phyloP scores from a whole-genome alignment of 2,888 invertebrate species.

The Sepiola atlantica region DNA sequence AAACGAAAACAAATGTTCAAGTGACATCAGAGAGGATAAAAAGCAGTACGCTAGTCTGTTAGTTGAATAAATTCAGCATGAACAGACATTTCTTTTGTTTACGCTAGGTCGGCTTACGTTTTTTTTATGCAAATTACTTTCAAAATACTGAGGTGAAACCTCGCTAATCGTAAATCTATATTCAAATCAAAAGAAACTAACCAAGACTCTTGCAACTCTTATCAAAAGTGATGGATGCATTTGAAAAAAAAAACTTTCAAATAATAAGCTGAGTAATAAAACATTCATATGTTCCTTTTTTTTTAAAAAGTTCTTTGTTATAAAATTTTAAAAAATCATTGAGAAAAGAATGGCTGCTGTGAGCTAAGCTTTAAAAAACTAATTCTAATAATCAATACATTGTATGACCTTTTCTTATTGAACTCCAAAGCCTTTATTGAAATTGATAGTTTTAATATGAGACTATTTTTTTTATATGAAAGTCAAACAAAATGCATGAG shows the following conservation, averaged over 20 bases:
- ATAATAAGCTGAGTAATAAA: no score
- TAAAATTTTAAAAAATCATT: not conserved
- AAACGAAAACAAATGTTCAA: no score
- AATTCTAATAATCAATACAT: conserved; percentile 14
- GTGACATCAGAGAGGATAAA: no score
- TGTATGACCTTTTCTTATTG: not conserved
- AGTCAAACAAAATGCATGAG: not conserved
- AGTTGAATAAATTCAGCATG: no score
- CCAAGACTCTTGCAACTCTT: not conserved
- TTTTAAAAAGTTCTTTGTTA: not conserved
- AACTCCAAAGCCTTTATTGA: not conserved
- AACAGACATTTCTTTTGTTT: no score
- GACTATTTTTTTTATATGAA: not conserved
- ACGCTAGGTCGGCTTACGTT: no score
- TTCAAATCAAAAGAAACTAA: not conserved
- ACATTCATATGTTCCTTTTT: not conserved
- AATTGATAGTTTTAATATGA: not conserved
- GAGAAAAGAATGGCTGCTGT: not conserved
- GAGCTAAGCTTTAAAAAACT: no score
- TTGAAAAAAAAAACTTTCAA: not conserved
- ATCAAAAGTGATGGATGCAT: not conserved
- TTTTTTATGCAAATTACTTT: no score
- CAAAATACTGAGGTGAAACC: no score
- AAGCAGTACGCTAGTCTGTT: no score
- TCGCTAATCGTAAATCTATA: not conserved